Conservation (phyloP, 1,140 invertebrate genomes). For the Euura saliciscinereae region DNA sequence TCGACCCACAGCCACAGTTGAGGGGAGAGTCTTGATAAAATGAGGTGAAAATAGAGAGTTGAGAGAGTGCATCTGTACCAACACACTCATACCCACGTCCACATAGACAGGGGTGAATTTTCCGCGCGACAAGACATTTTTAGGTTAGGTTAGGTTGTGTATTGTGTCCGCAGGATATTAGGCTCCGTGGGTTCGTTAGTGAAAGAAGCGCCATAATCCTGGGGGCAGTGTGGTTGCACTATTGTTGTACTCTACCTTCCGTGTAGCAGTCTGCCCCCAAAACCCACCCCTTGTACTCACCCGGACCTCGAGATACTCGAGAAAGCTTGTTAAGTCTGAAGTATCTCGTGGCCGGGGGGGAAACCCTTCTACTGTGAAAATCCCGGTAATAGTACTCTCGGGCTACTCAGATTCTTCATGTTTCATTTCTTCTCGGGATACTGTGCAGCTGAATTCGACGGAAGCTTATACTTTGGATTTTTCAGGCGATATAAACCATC, state of each 20-base stretch:
- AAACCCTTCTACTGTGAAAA: not conserved
- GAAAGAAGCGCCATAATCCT: slow-evolving; percentile 18
- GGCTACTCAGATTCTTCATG: no score
- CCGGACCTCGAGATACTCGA: slow-evolving; percentile 24
- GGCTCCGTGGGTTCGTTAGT: slow-evolving; percentile 31
- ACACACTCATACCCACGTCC: not conserved
- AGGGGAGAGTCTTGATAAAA: no score
- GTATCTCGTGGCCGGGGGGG: slow-evolving; percentile 7
- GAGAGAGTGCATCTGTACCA: not conserved
- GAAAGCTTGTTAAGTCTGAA: slow-evolving; percentile 40
- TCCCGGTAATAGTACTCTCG: no score
- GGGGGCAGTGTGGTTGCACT: not conserved
- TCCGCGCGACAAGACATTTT: no score
- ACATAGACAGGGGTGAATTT: not conserved
- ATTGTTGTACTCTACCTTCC: not conserved
- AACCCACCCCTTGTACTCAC: not conserved
- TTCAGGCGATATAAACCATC: no score
- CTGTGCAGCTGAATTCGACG: no score
- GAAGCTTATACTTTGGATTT: no score
- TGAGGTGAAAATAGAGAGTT: no score
- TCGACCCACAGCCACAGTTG: no score
- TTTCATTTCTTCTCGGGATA: no score
- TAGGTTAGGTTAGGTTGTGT: not conserved
- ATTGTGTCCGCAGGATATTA: not conserved
- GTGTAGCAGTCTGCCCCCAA: not conserved